Evolutionary conservation across 2,113 vertebrate species (phyloP).

Genomic region (Chloebia gouldiae): DNA sequence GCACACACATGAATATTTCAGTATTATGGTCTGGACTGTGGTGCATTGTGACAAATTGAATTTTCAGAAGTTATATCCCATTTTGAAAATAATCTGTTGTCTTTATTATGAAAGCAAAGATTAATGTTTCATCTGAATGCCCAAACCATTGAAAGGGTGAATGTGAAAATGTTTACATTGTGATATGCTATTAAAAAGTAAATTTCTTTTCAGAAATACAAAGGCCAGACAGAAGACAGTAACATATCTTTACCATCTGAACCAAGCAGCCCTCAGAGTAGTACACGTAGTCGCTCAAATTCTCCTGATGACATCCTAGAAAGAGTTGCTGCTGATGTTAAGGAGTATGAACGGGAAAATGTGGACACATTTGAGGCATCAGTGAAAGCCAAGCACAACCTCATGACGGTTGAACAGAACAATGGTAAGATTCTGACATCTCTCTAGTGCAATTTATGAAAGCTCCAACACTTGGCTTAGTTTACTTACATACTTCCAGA

Average conservation of each 20-base stretch:
- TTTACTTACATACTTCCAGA: neutral
- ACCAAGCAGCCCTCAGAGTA: slow-evolving; percentile 96
- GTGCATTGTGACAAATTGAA: neutral
- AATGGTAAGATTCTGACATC: slow-evolving; percentile 79
- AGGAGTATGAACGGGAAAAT: slow-evolving; percentile 96
- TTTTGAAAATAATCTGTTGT: neutral
- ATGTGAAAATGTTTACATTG: neutral
- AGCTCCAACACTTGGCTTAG: neutral
- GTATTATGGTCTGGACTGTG: neutral
- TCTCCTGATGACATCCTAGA: slow-evolving; percentile 96
- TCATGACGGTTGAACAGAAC: slow-evolving; percentile 92
- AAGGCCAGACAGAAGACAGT: slow-evolving; percentile 86
- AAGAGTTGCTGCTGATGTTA: slow-evolving; percentile 93
- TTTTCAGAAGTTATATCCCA: neutral
- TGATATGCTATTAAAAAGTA: neutral
- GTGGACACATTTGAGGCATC: slow-evolving; percentile 94
- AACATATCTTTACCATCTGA: slow-evolving; percentile 89
- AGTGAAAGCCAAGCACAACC: slow-evolving; percentile 96
- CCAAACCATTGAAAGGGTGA: neutral
- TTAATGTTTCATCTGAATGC: neutral
- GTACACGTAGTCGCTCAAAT: slow-evolving; percentile 89
- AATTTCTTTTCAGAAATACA: slow-evolving; percentile 86
- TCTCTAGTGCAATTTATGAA: neutral
- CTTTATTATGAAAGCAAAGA: neutral
- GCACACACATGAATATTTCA: neutral